phyloP scores from a whole-genome alignment of 2,113 vertebrate genomes.

The Cavia aperea region DNA sequence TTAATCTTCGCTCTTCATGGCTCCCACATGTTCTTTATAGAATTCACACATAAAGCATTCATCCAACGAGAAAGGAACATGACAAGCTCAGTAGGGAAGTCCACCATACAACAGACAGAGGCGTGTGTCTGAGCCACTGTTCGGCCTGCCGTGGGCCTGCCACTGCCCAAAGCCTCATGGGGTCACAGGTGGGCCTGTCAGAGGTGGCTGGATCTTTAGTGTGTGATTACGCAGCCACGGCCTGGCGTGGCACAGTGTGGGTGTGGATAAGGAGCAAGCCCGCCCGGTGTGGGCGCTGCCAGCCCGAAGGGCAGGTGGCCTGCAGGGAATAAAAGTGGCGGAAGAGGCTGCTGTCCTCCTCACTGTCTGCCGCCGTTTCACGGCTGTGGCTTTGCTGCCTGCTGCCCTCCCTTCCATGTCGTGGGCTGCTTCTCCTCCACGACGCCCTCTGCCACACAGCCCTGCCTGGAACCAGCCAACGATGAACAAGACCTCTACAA shows the following conservation, averaged over 20 bases:
- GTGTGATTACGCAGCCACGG: background rate
- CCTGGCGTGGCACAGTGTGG: background rate
- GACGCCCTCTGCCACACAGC: background rate
- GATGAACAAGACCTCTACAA: background rate
- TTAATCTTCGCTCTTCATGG: slow-evolving; percentile 7
- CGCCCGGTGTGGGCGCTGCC: background rate
- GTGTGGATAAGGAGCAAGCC: background rate
- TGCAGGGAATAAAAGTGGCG: background rate
- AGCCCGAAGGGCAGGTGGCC: background rate
- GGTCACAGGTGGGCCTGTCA: background rate
- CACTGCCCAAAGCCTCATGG: background rate
- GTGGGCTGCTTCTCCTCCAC: background rate
- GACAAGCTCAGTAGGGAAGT: background rate
- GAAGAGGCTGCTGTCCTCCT: background rate
- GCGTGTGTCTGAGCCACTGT: background rate
- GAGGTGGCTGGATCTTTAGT: background rate
- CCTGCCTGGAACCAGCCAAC: background rate
- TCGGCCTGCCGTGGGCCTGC: background rate
- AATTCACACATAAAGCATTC: background rate
- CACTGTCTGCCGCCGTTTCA: background rate
- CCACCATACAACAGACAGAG: background rate
- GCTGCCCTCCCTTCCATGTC: background rate
- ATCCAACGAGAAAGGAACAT: background rate
- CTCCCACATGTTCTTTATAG: slow-evolving; percentile 19
- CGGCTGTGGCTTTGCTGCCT: background rate